Base-by-base conservation (phyloP, 2,888 invertebrate genomes). In the Chrysolina americana region DNA sequence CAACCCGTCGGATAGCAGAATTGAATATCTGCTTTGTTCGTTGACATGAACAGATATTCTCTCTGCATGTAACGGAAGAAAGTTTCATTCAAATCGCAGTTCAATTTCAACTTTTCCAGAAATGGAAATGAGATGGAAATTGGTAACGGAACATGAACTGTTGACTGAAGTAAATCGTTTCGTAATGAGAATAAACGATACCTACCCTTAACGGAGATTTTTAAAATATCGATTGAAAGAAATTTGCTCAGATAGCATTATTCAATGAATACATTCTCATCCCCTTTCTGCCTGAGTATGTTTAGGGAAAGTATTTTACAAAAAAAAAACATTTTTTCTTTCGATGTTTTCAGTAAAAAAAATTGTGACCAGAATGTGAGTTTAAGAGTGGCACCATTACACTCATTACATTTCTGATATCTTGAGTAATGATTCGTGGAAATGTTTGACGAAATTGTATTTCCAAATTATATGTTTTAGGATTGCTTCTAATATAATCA, bases 11-110 rank as follows among this genome's bases (percentile, higher is more conserved):
- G 36, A 28, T 56, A 13, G 19, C 56, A 56, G 56, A 13, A 21
- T 23, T 56, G 56, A 21, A 13, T 28, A 28, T 10, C 59, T 59
- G 15, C n/a, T 59, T 59, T 28, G 36, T 59, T 36, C 59, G 17
- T 15, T 15, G 36, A 59, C 59, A n/a, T 59, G 59, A 36, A 59
- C 28, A 59, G 19, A 59, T 59, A 36, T 36, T 15, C 23, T 59
- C 17, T 59, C n/a, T 36, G 36, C 36, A 59, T 59, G 59, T 8
- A 17, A n/a, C 1, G 15, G 36, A 36, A 36, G 23, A 48, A 5
- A 56, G 28, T 59, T 59, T 59, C 36, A 17, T 10, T 0, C n/a
- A 13, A 59, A 9, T 59, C n/a, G 15, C 28, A 59, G 36, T n/a
- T 59, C 19, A 36, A 59, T 59, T 50, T 8, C 36, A 23, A 59